Evolutionary conservation across 2,113 vertebrate genomes (phyloP).

Genomic region (Pteruthius melanotis): DNA sequence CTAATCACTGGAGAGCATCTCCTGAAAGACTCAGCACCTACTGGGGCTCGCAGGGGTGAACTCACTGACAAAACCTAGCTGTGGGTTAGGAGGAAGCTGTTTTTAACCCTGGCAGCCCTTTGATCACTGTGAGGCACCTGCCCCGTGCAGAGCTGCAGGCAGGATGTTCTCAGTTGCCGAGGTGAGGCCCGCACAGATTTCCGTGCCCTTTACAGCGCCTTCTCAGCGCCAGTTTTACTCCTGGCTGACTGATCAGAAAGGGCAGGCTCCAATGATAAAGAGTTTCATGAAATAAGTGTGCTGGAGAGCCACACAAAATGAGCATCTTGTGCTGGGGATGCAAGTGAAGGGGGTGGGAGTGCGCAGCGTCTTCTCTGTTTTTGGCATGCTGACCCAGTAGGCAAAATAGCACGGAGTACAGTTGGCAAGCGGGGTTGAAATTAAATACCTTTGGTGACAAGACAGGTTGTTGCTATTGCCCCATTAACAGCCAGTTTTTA

Average conservation of each 20-base stretch:
- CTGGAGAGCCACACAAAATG: conserved; percentile 4
- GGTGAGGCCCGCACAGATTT: conserved; percentile 24
- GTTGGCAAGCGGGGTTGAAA: not conserved
- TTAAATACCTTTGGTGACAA: not conserved
- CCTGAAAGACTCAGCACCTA: not conserved
- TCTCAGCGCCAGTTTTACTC: conserved; percentile 10
- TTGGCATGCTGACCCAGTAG: conserved; percentile 5
- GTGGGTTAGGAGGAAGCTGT: not conserved
- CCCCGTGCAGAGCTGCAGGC: conserved; percentile 4
- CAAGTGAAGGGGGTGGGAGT: conserved; percentile 27
- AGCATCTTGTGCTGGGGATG: conserved; percentile 31
- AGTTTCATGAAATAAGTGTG: conserved; percentile 51
- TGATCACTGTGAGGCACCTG: not conserved
- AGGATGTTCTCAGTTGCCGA: not conserved
- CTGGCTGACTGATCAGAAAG: conserved; percentile 45
- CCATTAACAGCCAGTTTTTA: not conserved
- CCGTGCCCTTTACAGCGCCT: conserved; percentile 40
- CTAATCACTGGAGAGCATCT: not conserved
- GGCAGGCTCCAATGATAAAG: not conserved
- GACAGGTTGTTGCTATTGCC: not conserved
- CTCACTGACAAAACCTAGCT: not conserved
- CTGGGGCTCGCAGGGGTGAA: not conserved
- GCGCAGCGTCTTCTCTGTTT: not conserved
- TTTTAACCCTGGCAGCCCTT: not conserved
- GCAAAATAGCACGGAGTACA: not conserved